Evolutionary conservation across 92 coral and sea anemone species (phyloP).

Genomic region (Porites lobata): DNA sequence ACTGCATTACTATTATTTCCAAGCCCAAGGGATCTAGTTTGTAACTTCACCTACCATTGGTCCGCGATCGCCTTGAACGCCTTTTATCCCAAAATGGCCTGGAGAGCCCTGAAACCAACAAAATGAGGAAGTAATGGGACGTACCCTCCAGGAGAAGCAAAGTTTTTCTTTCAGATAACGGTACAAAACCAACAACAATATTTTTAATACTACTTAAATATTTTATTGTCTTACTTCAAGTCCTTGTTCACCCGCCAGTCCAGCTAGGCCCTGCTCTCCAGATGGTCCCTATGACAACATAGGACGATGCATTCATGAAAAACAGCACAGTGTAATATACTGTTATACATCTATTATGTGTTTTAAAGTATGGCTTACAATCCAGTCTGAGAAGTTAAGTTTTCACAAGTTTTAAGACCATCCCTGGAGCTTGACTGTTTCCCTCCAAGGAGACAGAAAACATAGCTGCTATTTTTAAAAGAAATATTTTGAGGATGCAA

Average conservation of each 20-base stretch:
- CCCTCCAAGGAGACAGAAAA: too few relatives aligned
- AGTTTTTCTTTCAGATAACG: too few relatives aligned
- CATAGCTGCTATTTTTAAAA: too few relatives aligned
- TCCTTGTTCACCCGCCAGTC: slow-evolving; percentile 31
- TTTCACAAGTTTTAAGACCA: too few relatives aligned
- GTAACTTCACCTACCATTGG: slow-evolving; percentile 12
- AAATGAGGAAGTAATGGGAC: not conserved
- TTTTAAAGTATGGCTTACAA: too few relatives aligned
- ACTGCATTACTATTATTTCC: too few relatives aligned
- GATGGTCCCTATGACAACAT: not conserved
- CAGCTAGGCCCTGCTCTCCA: slow-evolving; percentile 25
- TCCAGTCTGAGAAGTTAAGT: too few relatives aligned
- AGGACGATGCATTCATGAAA: not conserved
- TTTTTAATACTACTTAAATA: too few relatives aligned
- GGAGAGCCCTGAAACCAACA: slow-evolving; percentile 24
- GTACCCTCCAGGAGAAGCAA: not conserved
- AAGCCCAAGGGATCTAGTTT: not conserved
- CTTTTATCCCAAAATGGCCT: slow-evolving; percentile 29
- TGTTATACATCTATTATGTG: too few relatives aligned
- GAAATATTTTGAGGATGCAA: too few relatives aligned
- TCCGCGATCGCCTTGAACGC: slow-evolving; percentile 38
- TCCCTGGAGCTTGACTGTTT: too few relatives aligned
- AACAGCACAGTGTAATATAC: too few relatives aligned
- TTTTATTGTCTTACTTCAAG: not conserved
- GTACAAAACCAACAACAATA: not conserved